Base-by-base conservation (phyloP, 2,888 invertebrate genomes). In the Cephus pulcher region DNA sequence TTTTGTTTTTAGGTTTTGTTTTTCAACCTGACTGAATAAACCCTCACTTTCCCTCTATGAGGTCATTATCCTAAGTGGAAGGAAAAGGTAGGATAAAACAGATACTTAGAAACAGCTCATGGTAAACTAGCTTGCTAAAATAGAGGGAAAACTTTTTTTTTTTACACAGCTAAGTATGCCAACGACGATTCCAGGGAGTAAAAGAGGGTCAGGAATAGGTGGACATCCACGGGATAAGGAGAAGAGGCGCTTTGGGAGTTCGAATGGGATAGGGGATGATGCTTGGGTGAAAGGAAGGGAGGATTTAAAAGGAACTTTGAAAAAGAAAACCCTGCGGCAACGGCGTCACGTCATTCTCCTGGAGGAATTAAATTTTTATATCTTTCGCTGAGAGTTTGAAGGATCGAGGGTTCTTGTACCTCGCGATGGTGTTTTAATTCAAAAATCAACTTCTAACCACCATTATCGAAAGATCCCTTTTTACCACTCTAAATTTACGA, bases 341-440 rank as follows among this genome's bases (percentile, higher is more conserved):
- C 80, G 77, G 75, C 82, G 82, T 81, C 86, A 85, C 85, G 82
- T 86, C 90, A 89, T 90, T 90, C 89, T 86, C 83, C 82, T 80
- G 80, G 83, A 89, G 86, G 90, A 91, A 91, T 91, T 91, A 91
- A 91, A 91, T 91, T 91, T 91, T 91, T 90, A 91, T 90, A 90
- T 87, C 90, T 86, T 86, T 87, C 87, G 90, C 82, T 90, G 91
- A 91, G 90, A 91, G 90, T 90, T 89, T 88, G 88, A 90, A 86
- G 88, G 89, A 90, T 90, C 70, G 78, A 80, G 78, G 77, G 84
- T 78, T 80, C 82, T 80, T 79, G 81, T 80, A 80, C 79, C 12
- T 71, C 73, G 75, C 78, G 78, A 82, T 79, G 82, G 82, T 77
- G 80, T 76, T 83, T 86, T 85, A 85, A 85, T 84, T 84, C 82